Evolutionary conservation across 2,888 invertebrate genomes (phyloP).

Genomic region (Cantharis rufa): DNA sequence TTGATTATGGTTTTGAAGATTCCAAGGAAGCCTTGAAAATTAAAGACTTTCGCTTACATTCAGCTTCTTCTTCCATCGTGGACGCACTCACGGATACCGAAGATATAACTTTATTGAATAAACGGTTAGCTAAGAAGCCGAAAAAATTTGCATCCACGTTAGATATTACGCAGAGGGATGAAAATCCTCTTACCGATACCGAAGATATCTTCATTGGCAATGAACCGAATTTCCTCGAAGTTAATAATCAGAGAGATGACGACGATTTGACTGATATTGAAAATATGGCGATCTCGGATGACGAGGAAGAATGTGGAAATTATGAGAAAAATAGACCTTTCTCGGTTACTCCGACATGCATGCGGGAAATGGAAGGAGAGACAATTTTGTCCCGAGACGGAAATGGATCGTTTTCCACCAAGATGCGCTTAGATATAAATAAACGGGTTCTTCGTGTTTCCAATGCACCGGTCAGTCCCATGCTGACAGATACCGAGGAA

Average conservation of each 20-base stretch:
- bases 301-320: conserved; percentile 49
- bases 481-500: conserved; percentile 57
- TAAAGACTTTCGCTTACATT: conserved; percentile 4
- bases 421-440: conserved; percentile 11
- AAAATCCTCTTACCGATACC: conserved; percentile 56
- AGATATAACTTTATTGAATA: conserved; percentile 35
- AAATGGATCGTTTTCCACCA: conserved; percentile 42
- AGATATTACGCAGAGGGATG: neutral
- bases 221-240: neutral
- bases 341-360: conserved; percentile 42
- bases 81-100: conserved; percentile 43
- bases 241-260: neutral
- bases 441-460: neutral
- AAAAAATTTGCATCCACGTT: conserved; percentile 7
- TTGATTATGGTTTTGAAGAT: conserved; percentile 41
- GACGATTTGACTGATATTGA: conserved; percentile 54
- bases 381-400: conserved; percentile 47
- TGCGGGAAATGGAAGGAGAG: conserved; percentile 44
- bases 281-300: conserved; percentile 51
- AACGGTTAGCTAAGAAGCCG: conserved; percentile 31
- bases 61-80: neutral
- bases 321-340: conserved; percentile 28
- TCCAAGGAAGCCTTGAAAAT: conserved; percentile 35
- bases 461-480: neutral
- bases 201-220: conserved; percentile 51